These are phyloP conservation scores for Anguilla japonica DNA, from an alignment of 2,113 vertebrate species.

Conservation along the genomic window DNA sequence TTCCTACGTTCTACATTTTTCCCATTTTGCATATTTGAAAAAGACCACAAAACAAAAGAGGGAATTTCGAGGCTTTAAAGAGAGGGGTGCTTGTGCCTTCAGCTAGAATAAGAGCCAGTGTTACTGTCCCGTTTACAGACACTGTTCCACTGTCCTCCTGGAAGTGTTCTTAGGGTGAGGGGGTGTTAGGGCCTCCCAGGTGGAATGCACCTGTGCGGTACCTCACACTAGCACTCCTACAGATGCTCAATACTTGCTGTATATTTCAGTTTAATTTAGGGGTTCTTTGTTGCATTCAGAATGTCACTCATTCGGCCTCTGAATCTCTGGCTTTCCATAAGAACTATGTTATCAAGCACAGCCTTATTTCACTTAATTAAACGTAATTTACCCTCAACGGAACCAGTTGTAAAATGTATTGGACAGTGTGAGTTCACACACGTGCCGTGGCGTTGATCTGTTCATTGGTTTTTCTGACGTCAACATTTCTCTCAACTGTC, in stretches of 20 bases:
- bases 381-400: neutral
- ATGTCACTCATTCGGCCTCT: neutral
- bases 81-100: neutral
- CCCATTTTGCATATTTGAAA: neutral
- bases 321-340: neutral
- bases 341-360: neutral
- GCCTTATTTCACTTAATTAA: too few relatives aligned
- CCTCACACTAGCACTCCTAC: neutral
- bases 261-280: neutral
- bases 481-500: neutral
- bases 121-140: neutral
- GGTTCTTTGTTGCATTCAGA: neutral
- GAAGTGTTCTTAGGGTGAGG: neutral
- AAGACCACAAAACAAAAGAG: neutral
- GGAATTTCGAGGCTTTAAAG: neutral
- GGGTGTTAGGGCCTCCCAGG: too few relatives aligned
- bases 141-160: neutral
- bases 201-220: too few relatives aligned
- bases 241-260: neutral
- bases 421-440: conserved; percentile 13
- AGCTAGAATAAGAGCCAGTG: neutral
- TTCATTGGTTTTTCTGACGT: neutral
- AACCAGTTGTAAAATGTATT: neutral
- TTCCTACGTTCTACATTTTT: neutral
- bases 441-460: neutral